These are phyloP conservation scores for Erythrolamprus reginae DNA, from an alignment of 2,113 vertebrate species.

Conservation along the genomic window DNA sequence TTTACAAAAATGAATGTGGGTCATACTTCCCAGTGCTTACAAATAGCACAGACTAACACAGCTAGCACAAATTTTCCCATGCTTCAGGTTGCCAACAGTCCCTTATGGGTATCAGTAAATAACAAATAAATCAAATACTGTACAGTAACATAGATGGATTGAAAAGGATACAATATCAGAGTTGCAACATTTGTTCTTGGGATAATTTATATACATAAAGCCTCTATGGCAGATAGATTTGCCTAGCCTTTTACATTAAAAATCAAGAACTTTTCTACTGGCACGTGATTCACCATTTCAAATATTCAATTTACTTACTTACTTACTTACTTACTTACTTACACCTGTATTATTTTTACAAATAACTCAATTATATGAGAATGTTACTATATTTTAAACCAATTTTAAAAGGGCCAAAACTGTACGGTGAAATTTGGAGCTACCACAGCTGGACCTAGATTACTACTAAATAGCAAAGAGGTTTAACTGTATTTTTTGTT, in stretches of 20 bases:
- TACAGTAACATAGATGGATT: neutral
- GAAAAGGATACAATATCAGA: neutral
- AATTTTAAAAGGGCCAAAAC: neutral
- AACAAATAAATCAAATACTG: neutral
- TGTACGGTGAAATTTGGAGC: neutral
- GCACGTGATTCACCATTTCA: neutral
- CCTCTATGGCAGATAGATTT: neutral
- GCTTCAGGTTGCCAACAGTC: neutral
- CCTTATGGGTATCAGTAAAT: neutral
- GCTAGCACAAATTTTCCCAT: neutral
- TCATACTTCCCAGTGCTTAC: conserved; percentile 42
- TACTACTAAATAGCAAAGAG: neutral
- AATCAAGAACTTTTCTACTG: neutral
- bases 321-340: neutral
- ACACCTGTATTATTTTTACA: neutral
- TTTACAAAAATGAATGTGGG: conserved; percentile 29
- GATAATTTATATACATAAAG: neutral
- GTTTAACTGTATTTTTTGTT: neutral
- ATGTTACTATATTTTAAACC: neutral
- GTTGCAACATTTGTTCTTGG: conserved; percentile 17
- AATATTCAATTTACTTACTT: neutral
- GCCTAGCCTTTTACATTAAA: neutral
- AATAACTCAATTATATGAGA: neutral
- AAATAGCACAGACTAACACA: neutral
- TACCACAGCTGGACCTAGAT: neutral